phyloP scores from a whole-genome alignment of 2,888 invertebrate genomes.

The Brenthis hecate region DNA sequence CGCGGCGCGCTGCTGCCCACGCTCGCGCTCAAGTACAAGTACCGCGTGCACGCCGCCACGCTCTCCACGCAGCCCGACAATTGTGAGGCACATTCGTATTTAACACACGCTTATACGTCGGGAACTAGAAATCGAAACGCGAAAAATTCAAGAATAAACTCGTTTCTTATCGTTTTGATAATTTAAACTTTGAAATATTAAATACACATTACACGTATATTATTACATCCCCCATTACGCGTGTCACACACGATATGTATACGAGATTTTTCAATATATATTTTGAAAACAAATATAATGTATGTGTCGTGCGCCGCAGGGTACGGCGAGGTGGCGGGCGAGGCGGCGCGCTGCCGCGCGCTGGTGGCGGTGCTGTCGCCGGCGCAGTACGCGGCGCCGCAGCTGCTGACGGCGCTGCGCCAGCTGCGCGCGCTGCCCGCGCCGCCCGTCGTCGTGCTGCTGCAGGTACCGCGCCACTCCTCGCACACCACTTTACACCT shows the following conservation, averaged over 20 bases:
- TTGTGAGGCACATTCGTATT: constrained; percentile 67
- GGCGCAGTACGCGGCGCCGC: constrained; percentile 65
- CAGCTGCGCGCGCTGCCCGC: constrained; percentile 66
- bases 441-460: constrained; percentile 70
- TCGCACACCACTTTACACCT: too few species aligned
- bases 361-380: constrained; percentile 74
- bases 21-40: constrained; percentile 84
- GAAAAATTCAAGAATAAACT: too few species aligned
- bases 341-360: constrained; percentile 67
- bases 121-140: too few species aligned
- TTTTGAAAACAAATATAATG: neutral
- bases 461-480: constrained; percentile 58
- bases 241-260: too few species aligned
- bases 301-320: constrained; percentile 56
- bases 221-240: too few species aligned
- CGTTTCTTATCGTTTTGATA: too few species aligned
- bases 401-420: constrained; percentile 60
- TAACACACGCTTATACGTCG: too few species aligned
- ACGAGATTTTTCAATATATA: too few species aligned
- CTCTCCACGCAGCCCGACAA: constrained; percentile 77
- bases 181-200: too few species aligned
- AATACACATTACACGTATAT: too few species aligned
- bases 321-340: constrained; percentile 72
- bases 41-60: constrained; percentile 83
- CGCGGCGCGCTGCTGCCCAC: constrained; percentile 84